These are phyloP conservation scores for Brachionus sp. DNA, from an alignment of 1,140 invertebrate genomes.

Conservation along the genomic window DNA sequence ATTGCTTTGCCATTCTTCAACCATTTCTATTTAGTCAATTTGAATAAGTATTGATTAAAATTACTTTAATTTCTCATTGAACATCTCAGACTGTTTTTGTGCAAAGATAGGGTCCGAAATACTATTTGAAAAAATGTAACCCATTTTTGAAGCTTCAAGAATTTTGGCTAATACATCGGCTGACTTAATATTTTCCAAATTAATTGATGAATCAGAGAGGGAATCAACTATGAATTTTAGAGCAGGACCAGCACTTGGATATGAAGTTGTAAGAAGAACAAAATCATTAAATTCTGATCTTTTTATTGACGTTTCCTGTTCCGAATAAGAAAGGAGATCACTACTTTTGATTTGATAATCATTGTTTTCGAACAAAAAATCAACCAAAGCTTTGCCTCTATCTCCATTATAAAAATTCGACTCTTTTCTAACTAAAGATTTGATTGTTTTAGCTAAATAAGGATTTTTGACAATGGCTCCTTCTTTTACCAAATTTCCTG, in stretches of 20 bases:
- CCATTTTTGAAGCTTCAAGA: conserved; percentile 12
- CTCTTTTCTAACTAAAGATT: conserved; percentile 23
- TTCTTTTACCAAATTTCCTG: conserved; percentile 44
- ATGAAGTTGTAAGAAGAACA: conserved; percentile 2
- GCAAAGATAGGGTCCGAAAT: not conserved
- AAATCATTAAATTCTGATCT: not conserved
- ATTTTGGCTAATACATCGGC: not conserved
- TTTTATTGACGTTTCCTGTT: not conserved
- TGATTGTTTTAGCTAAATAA: conserved; percentile 40
- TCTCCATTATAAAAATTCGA: conserved; percentile 16
- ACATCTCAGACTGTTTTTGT: not conserved
- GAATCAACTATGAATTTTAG: conserved; percentile 5
- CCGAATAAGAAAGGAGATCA: conserved; percentile 13
- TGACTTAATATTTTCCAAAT: not conserved
- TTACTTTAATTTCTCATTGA: conserved; percentile 14
- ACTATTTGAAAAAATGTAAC: conserved; percentile 1
- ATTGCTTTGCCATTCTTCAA: not conserved
- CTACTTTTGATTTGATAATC: not conserved
- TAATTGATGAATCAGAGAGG: not conserved
- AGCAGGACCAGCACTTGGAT: not conserved
- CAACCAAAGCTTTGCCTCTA: not conserved
- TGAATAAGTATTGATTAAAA: not conserved
- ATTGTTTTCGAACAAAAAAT: not conserved
- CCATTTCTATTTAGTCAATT: not conserved
- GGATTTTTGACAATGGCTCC: conserved; percentile 46